Percentiles rank a stretch among this genome's conserved stretches.
Conservation (phyloP, 2,113 vertebrate genomes). For the Sinocyclocheilus maitianheensis region DNA sequence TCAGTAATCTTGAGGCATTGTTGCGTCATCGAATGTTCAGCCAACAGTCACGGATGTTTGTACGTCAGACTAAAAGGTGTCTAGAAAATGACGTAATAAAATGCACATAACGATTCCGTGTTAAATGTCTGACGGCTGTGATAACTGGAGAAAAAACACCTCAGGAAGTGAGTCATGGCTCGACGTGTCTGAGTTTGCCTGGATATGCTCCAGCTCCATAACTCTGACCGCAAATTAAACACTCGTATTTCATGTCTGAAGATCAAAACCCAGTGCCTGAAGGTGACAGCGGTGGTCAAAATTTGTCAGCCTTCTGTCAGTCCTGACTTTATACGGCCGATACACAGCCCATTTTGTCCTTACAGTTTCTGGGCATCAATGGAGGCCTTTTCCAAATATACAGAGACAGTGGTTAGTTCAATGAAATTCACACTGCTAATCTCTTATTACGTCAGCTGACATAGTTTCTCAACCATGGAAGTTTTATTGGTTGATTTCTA, state of each 20-base stretch:
- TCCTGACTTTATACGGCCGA: constrained; percentile 22
- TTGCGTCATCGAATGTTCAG: constrained; percentile 29
- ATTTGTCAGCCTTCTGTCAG: constrained; percentile 66
- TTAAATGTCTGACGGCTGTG: constrained; percentile 58
- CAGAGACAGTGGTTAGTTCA: neutral
- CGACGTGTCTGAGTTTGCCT: neutral
- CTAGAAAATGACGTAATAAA: neutral
- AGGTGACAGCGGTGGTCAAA: constrained; percentile 57
- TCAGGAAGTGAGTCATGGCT: neutral
- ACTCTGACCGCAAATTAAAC: constrained; percentile 25
- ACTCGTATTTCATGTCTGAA: constrained; percentile 48
- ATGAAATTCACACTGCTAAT: neutral
- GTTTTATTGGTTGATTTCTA: neutral
- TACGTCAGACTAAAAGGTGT: neutral
- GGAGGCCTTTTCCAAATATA: constrained; percentile 47
- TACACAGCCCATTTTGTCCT: constrained; percentile 39
- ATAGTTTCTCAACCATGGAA: neutral
- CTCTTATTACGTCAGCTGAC: neutral
- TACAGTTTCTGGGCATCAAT: constrained; percentile 55
- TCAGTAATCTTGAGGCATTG: constrained; percentile 13
- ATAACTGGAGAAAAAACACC: constrained; percentile 53
- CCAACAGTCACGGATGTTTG: neutral
- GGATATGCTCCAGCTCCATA: constrained; percentile 22
- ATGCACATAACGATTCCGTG: constrained; percentile 47
- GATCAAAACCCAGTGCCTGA: constrained; percentile 59